Conservation (phyloP, 2,113 vertebrate species). For the Gymnogyps californianus region DNA sequence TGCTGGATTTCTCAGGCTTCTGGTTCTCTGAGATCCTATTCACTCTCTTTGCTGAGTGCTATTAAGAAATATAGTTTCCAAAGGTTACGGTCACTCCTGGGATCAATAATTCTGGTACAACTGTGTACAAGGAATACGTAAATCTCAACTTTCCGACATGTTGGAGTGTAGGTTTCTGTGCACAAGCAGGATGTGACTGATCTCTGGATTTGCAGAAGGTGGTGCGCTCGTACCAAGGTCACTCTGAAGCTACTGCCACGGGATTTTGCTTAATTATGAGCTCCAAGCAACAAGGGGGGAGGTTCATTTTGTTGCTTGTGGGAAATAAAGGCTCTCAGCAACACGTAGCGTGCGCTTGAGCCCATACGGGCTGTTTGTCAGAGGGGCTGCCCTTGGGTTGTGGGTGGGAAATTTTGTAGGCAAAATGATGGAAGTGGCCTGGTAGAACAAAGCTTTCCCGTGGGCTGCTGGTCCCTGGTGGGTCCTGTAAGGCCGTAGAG, state of each 20-base stretch:
- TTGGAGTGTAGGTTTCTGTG: neutral
- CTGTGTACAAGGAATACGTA: neutral
- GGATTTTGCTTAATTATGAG: neutral
- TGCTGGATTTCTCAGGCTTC: neutral
- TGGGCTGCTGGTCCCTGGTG: neutral
- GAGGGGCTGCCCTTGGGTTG: neutral
- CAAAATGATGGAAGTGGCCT: neutral
- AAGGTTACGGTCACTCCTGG: neutral
- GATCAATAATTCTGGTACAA: neutral
- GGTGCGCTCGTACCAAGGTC: neutral
- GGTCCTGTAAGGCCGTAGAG: neutral
- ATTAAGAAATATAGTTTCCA: neutral
- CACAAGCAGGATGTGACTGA: neutral
- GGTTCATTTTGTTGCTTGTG: neutral
- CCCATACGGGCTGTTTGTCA: neutral
- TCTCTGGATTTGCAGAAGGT: neutral
- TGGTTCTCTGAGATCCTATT: neutral
- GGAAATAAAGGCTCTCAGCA: neutral
- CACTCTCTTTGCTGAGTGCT: neutral
- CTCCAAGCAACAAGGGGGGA: neutral
- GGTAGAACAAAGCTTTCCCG: neutral
- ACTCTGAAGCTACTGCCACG: neutral
- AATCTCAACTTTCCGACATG: neutral
- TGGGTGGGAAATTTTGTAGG: neutral
- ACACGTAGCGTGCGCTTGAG: rapidly evolving